Evolutionary conservation across 2,113 vertebrate genomes (phyloP).

Genomic region (Platycercus adscitus): DNA sequence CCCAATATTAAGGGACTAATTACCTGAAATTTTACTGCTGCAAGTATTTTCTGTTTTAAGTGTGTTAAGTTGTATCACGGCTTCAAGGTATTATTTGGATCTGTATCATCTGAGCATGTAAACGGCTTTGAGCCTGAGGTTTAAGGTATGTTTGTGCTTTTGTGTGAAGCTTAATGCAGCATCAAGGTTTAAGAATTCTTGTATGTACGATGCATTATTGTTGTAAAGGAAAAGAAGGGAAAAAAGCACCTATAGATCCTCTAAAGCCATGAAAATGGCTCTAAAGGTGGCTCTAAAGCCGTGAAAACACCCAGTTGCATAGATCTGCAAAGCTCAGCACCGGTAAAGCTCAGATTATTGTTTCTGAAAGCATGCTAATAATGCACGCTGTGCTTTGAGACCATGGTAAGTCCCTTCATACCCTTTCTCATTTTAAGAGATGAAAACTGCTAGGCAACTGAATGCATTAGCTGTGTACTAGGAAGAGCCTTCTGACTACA

Average conservation of each 20-base stretch:
- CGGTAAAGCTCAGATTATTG: slow-evolving; percentile 11
- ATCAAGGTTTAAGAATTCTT: neutral
- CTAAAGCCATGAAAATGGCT: neutral
- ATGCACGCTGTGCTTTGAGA: neutral
- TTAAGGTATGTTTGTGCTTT: neutral
- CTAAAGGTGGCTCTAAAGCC: neutral
- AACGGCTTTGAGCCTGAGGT: neutral
- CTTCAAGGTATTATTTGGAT: neutral
- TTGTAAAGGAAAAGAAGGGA: neutral
- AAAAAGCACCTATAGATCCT: neutral
- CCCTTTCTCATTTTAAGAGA: neutral
- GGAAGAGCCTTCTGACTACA: neutral
- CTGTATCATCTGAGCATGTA: neutral
- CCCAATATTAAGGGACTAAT: neutral
- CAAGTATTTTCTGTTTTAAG: neutral
- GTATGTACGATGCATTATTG: neutral
- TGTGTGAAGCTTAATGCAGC: neutral
- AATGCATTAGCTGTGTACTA: neutral
- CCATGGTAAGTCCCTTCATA: neutral
- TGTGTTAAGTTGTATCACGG: neutral
- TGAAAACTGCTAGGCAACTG: neutral
- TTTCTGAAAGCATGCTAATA: neutral
- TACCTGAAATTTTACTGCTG: neutral
- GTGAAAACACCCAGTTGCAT: neutral
- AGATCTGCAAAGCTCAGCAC: neutral